Base-by-base conservation (phyloP, 2,888 invertebrate species). In the Trichopoda pennipes region DNA sequence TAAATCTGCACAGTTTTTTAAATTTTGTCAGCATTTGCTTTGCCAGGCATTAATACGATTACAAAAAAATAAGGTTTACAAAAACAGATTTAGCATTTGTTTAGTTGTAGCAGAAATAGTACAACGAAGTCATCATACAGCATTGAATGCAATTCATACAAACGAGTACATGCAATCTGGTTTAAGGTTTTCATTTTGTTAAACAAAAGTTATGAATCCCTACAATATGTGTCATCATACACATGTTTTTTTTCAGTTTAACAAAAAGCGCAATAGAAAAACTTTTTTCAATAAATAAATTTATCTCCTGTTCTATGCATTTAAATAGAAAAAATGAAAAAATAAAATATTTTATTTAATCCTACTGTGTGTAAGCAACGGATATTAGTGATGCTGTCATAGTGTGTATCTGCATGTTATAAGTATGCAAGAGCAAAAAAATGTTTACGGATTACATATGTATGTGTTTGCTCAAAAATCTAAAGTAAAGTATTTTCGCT, bases 51-150 rank as follows among this genome's bases (percentile, higher is more conserved):
- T 61, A 61, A 42, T 72, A 0, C 12, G 32, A 44, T 2, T 9
- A 23, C 49, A 23, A 60, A 47, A 12, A 38, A 44, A 56, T 23
- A 61, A 38, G 1, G 28, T 72, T 72, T 44, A 28, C 44, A 63
- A 73, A 63, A 61, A 44, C 28, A 63, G 53, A 55, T 73, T 61
- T 19, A 73, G 44, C 53, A 63, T 73, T 42, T 73, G 63, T 61
- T 63, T 63, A 61, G n/a, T 47, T 19, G 19, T 53, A 53, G 35
- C 23, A 38, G 23, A 35, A 42, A 12, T 8, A 12, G 16, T 21
- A 23, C 28, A 47, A 60, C 9, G 38, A 49, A 60, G 51, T 42
- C 28, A 55, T 23, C 42, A 61, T 32, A 63, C 14, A 38, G 32
- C 28, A 38, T 51, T 44, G 42, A 53, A 53, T 53, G 42, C 38